Base-by-base conservation (phyloP, 2,797 vertebrate species). In the Silurus lanzhouensis region DNA sequence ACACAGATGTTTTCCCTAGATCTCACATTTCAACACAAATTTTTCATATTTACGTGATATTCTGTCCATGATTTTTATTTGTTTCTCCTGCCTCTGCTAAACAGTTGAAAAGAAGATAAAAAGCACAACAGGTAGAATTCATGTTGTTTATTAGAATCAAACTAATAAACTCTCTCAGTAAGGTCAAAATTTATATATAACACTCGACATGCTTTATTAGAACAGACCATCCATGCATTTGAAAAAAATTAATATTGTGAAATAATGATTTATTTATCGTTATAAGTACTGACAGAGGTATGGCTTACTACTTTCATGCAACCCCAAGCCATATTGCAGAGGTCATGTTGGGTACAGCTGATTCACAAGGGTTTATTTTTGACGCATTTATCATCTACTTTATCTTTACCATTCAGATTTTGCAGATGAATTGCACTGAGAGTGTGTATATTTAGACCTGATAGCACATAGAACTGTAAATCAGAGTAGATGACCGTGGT, bases 361-460 rank as follows among this genome's bases (percentile, higher is more conserved):
- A 87, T 91, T 91, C 68, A 82, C 20, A 83, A 89, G 83, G 81
- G 81, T 89, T 88, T 60, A 44, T 74, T 88, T 91, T 90, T 90
- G 87, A 89, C 7, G 9, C 84, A 89, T 90, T 90, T 84, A 89
- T 86, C 19, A 25, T 64, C 60, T 31, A 68, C 84, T 61, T 92
- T 92, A 91, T 93, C 90, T 92, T 72, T 83, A 60, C 55, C 83
- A 92, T 88, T 88, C 88, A 85, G 82, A 58, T 25, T 19, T 6
- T 8, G 55, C 86, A 87, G 91, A 94, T 91, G 88, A 87, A 92
- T 90, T 85, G 84, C 85, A 57, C 58, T 87, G 72, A 83, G 82
- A 85, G 75, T 83, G 81, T 88, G 81, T 88, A 88, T 91, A 92
- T 93, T 91, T 91, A 89, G 89, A 90, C 87, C 76, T 88, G 91